Percentiles rank a stretch among this genome's conserved stretches.
Conservation (phyloP, 2,113 vertebrate species). For the Nesogale talazaci region DNA sequence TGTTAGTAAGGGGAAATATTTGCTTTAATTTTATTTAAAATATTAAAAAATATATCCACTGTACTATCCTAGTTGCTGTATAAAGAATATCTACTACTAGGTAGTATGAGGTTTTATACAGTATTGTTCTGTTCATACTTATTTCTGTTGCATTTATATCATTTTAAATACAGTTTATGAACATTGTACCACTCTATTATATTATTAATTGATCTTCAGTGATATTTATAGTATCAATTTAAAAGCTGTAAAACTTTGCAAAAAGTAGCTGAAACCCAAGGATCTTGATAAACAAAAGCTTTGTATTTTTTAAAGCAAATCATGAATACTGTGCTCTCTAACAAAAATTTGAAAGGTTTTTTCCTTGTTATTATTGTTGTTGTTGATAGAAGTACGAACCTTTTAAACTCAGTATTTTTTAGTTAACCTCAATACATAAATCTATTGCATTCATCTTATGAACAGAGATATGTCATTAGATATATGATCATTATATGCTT, state of each 20-base stretch:
- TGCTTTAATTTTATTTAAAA: neutral
- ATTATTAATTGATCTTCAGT: conserved; percentile 77
- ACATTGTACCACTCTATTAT: conserved; percentile 76
- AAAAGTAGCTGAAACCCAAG: conserved; percentile 74
- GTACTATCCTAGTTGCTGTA: conserved; percentile 54
- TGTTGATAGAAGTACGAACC: conserved; percentile 71
- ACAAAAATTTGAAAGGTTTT: conserved; percentile 54
- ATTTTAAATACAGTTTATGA: conserved; percentile 85
- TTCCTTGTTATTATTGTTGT: neutral
- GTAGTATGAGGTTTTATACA: neutral
- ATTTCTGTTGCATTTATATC: conserved; percentile 77
- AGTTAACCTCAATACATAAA: conserved; percentile 85
- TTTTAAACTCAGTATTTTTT: conserved; percentile 80
- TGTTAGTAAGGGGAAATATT: conserved; percentile 46
- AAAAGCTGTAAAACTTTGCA: conserved; percentile 78
- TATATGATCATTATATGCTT: conserved; percentile 79
- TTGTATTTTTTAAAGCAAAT: conserved; percentile 71
- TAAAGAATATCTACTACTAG: conserved; percentile 54
- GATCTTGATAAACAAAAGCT: conserved; percentile 70
- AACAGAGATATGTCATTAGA: conserved; percentile 83
- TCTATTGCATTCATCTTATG: conserved; percentile 76
- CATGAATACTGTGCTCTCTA: conserved; percentile 48
- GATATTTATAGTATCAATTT: conserved; percentile 83
- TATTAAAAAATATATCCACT: neutral
- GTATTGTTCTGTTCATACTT: conserved; percentile 51